Base-by-base conservation (phyloP, 2,113 vertebrate species). In the Solea senegalensis region DNA sequence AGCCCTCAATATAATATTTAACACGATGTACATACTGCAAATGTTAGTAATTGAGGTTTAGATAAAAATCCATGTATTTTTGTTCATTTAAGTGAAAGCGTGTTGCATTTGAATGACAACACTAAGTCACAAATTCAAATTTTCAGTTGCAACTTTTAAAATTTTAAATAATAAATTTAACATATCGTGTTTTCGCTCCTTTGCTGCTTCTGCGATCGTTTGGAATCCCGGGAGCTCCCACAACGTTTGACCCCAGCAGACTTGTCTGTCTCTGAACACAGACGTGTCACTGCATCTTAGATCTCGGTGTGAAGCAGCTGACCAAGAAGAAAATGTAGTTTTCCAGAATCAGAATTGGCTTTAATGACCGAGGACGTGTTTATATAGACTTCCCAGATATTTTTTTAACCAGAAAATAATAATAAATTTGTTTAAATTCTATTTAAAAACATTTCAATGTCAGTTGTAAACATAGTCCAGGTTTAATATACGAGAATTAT, bases 161-260 rank as follows among this genome's bases (percentile, higher is more conserved):
- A 2, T 34, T 34, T 34, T 34, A 34, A 3, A 34, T 34, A 0
- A 3, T 34, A 34, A 34, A 34, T 34, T 3, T 34, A 34, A 34
- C 34, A 34, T 34, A 6, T 34, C 5, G 34, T 34, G 34, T 34
- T 34, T 34, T 34, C 5, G 34, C 2, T 34, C 28, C 5, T 34
- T 34, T 34, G 28, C 34, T 34, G 34, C 34, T 34, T 34, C 34
- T 34, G 2, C 8, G 8, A 9, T 45, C 11, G 44, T 45, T 69
- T 49, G 70, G 51, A 77, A 78, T 81, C 76, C 74, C 76, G 74
- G 85, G 83, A 81, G 83, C 74, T 87, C 84, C 84, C 78, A 74
- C 21, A 21, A 21, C 76, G 5, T 45, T 11, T 62, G 43, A 82
- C 80, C 80, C n/a, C 3, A 65, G 78, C 71, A 46, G 67, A 60